Base-by-base conservation (phyloP, 92 coral and sea anemone species). In the Heliopora coerulea region DNA sequence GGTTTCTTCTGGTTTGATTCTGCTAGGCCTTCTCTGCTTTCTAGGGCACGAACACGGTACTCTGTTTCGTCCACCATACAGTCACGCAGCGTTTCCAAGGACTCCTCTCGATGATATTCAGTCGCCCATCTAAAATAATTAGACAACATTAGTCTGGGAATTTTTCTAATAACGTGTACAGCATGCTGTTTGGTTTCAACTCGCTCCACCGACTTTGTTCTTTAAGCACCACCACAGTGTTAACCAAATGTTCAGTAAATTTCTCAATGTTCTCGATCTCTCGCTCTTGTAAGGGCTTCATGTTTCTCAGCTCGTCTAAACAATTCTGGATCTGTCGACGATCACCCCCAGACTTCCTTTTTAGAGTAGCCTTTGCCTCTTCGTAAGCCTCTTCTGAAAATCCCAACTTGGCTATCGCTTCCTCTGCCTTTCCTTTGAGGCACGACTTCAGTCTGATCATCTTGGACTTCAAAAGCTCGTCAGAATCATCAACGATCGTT, bases 1-100 rank as follows among this genome's bases (percentile, higher is more conserved):
- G 64, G 1, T 18, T 61, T 61, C 64, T 59, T 59, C 37, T 59
- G 7, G 27, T 3, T 59, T 30, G 66, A 1, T 0, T 37, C 6
- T 30, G 66, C 17, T 28, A 64, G 1, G n/a, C 72, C 72, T 35
- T 64, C 54, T 17, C 28, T 64, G 30, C 2, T 27, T 11, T 78
- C 74, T 65, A 49, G 25, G 1, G 75, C 75, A 3, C 73, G 62
- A 34, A 78, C 41, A 2, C 75, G 74, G 52, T 52, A 78, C 31
- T 78, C 74, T 14, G 65, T 54, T 52, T 78, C 82, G 11, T 78
- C 82, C 37, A 78, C 69, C 74, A 78, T 78, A 74, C 82, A 78
- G 9, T 78, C 75, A 32, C 61, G 28, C 39, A 78, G n/a, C 8
- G 62, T 18, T 52, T 63, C 65, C 65, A 78, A 50, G 9, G 74